phyloP scores from a whole-genome alignment of 30 jellyfish, hydroid and myxozoan genomes.

The Aurelia sp. region DNA sequence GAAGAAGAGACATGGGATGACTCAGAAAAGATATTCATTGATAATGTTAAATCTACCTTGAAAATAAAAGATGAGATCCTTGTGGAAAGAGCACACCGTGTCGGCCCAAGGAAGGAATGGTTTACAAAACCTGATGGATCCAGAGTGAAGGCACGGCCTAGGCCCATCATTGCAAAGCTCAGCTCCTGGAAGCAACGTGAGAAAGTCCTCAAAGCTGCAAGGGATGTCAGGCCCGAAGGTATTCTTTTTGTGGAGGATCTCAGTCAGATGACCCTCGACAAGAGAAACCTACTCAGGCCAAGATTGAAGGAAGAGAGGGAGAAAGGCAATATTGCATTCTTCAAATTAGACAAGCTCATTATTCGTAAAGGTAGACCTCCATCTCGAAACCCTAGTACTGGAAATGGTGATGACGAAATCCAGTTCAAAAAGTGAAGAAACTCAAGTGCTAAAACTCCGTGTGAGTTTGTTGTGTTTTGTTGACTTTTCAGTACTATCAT shows the following conservation, averaged over 20 bases:
- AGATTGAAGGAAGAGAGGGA: not conserved
- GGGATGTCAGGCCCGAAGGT: not conserved
- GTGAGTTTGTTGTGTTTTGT: no score
- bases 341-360: no score
- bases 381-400: no score
- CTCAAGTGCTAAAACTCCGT: no score
- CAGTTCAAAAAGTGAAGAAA: no score
- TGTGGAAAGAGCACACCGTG: not conserved
- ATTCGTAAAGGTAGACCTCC: no score
- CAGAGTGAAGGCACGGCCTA: not conserved
- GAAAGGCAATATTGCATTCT: not conserved
- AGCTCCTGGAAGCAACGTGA: not conserved
- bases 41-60: no score
- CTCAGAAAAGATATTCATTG: no score
- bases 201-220: not conserved
- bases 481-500: no score
- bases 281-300: not conserved
- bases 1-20: no score
- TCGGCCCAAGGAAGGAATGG: not conserved
- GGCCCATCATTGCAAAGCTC: not conserved
- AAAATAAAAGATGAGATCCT: not conserved
- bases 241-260: not conserved
- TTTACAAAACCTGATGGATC: not conserved
- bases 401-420: no score
- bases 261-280: slow-evolving; percentile 1